Evolutionary conservation across 1,140 invertebrate genomes (phyloP).

Genomic region (Palaemon carinicauda): DNA sequence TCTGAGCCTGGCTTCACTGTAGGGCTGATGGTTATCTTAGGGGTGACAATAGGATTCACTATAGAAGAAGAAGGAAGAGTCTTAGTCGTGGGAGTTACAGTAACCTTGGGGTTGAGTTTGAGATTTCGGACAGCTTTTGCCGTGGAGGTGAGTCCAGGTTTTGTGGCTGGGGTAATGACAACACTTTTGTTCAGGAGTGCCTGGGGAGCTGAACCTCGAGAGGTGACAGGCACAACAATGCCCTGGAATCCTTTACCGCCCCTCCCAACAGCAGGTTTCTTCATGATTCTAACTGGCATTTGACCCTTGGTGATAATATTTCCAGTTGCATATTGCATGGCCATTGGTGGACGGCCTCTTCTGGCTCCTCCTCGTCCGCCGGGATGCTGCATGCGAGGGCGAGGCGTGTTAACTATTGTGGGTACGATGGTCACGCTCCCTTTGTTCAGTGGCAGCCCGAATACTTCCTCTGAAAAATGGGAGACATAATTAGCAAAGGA

Average conservation of each 20-base stretch:
- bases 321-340: constrained; percentile 46
- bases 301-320: constrained; percentile 29
- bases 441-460: constrained; percentile 42
- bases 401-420: constrained; percentile 20
- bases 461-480: constrained; percentile 33
- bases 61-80: not conserved
- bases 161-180: constrained; percentile 36
- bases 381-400: not conserved
- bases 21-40: not conserved
- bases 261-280: not conserved
- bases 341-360: constrained; percentile 31
- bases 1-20: not conserved
- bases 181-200: constrained; percentile 40
- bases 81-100: constrained; percentile 13
- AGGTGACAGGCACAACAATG: not conserved
- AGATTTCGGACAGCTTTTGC: constrained; percentile 28
- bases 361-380: not conserved
- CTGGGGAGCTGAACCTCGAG: not conserved
- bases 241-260: constrained; percentile 19
- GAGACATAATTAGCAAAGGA: not conserved
- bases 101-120: constrained; percentile 36
- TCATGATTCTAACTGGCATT: constrained; percentile 11
- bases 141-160: not conserved
- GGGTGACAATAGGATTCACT: not conserved
- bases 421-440: constrained; percentile 39